Conservation (phyloP, 1,140 invertebrate species). For the Bradynema listronoti region DNA sequence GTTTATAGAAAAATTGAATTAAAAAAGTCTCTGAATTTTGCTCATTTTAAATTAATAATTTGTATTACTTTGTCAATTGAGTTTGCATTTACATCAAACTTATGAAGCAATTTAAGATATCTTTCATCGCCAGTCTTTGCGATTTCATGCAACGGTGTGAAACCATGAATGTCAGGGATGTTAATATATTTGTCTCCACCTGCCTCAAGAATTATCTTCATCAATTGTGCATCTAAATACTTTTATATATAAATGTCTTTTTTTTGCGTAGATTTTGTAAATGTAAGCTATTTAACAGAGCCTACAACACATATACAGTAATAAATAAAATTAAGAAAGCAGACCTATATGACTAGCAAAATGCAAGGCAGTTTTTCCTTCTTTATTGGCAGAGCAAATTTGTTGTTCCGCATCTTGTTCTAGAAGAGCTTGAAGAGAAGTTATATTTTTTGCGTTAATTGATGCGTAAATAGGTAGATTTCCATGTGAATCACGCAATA, state of each 20-base stretch:
- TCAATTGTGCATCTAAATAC: conserved; percentile 39
- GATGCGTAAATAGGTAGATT: conserved; percentile 50
- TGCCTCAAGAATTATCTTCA: conserved; percentile 36
- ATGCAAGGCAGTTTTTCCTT: conserved; percentile 52
- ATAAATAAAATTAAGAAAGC: not conserved
- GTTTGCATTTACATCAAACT: conserved; percentile 82
- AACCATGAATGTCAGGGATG: conserved; percentile 63
- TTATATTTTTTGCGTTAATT: conserved; percentile 38
- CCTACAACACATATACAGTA: not conserved
- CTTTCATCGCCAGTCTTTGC: conserved; percentile 88
- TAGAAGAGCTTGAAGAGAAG: conserved; percentile 42
- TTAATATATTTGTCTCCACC: conserved; percentile 50
- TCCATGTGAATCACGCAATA: conserved; percentile 32
- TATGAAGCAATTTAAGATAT: conserved; percentile 87
- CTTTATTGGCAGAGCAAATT: conserved; percentile 32
- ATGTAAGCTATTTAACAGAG: no score
- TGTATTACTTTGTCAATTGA: conserved; percentile 71
- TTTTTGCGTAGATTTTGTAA: no score
- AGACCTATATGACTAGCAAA: conserved; percentile 39
- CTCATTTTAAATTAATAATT: conserved; percentile 3
- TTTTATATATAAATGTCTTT: no score
- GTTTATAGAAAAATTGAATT: no score
- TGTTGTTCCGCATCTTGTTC: conserved; percentile 32
- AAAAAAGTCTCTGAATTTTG: not conserved
- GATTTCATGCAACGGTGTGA: conserved; percentile 84